A percentile compares a stretch with the other conserved stretches of the same genome.
Evolutionary conservation across 2,888 invertebrate genomes (phyloP).

Genomic region (Drosophila mimica): DNA sequence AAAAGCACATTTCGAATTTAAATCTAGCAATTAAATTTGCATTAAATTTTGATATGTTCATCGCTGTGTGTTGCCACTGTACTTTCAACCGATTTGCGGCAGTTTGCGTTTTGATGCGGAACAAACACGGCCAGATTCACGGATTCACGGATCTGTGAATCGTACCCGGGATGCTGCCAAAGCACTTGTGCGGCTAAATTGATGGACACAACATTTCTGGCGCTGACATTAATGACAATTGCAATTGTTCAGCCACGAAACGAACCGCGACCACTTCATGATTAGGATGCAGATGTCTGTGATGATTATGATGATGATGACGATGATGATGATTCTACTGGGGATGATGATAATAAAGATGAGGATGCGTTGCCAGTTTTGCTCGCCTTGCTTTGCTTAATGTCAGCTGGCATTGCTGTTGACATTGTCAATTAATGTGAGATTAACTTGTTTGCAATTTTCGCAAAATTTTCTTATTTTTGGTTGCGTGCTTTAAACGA

Average conservation of each 20-base stretch:
- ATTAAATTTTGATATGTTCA: background rate
- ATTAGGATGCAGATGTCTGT: slow-evolving; percentile 11
- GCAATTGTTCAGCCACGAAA: slow-evolving; percentile 69
- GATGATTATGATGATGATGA: slow-evolving; percentile 1
- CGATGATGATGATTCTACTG: background rate
- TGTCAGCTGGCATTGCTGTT: slow-evolving; percentile 66
- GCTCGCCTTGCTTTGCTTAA: slow-evolving; percentile 46
- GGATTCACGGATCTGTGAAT: slow-evolving; percentile 10
- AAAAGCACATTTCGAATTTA: background rate
- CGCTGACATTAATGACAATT: slow-evolving; percentile 66
- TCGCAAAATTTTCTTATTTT: slow-evolving; percentile 8
- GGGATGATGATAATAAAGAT: background rate
- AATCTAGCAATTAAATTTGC: background rate
- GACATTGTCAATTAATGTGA: slow-evolving; percentile 75
- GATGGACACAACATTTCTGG: slow-evolving; percentile 68
- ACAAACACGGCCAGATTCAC: slow-evolving; percentile 12
- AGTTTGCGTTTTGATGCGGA: slow-evolving; percentile 16
- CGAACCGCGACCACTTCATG: slow-evolving; percentile 64
- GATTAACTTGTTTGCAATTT: slow-evolving; percentile 59
- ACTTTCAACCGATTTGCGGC: slow-evolving; percentile 6
- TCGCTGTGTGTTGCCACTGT: slow-evolving; percentile 20
- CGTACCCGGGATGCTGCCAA: background rate
- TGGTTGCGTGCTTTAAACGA: slow-evolving; percentile 55
- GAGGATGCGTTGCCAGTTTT: slow-evolving; percentile 23
- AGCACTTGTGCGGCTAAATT: slow-evolving; percentile 63